A percentile compares a stretch with the other conserved stretches of the same genome.
phyloP scores from a whole-genome alignment of 1,140 invertebrate genomes.

The Camponotus pennsylvanicus region DNA sequence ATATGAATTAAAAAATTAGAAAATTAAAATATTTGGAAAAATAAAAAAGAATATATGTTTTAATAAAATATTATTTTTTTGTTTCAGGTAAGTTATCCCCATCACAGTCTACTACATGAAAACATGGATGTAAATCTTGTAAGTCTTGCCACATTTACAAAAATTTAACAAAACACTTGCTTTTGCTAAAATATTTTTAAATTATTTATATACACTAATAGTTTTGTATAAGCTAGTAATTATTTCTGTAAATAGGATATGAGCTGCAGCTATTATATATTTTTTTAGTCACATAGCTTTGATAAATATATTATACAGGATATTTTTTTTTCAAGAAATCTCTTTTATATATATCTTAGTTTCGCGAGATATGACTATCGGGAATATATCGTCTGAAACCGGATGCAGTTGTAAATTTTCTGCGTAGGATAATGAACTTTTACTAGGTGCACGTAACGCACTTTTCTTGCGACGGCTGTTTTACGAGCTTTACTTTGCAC shows the following conservation, averaged over 20 bases:
- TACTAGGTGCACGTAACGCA: slow-evolving; percentile 55
- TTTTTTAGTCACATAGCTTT: not conserved
- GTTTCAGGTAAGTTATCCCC: slow-evolving; percentile 67
- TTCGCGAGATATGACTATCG: not conserved
- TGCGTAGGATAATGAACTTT: slow-evolving; percentile 58
- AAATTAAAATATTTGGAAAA: not conserved
- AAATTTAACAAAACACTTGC: not conserved
- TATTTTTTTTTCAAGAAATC: not conserved
- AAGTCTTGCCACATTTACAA: slow-evolving; percentile 31
- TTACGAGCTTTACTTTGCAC: slow-evolving; percentile 62
- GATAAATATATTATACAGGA: not conserved
- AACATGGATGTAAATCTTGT: slow-evolving; percentile 11
- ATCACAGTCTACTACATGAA: too few species aligned
- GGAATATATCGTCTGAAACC: not conserved
- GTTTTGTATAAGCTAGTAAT: not conserved
- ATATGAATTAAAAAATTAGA: not conserved
- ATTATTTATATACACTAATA: not conserved
- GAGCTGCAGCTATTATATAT: not conserved
- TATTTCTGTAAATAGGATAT: not conserved
- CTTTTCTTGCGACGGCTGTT: slow-evolving; percentile 46
- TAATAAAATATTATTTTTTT: slow-evolving; percentile 42
- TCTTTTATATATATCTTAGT: not conserved
- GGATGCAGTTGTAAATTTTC: slow-evolving; percentile 10
- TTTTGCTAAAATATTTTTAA: slow-evolving; percentile 10
- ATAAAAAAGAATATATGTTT: not conserved